Conservation (phyloP, 2,888 invertebrate species). For the Cerceris rybyensis region DNA sequence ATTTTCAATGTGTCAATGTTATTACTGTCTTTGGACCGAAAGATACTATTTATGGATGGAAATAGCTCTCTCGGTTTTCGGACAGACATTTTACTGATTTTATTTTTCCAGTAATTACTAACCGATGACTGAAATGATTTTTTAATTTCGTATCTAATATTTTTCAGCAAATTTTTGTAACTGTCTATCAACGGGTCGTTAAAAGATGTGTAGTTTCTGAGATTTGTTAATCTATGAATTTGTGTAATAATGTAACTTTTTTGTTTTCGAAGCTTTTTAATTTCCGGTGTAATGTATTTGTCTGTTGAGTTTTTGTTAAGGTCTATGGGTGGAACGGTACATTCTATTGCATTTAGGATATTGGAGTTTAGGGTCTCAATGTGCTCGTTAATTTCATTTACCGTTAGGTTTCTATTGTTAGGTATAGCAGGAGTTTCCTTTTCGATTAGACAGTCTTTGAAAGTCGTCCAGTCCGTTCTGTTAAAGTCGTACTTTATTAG, state of each 20-base stretch:
- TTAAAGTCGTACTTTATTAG: neutral
- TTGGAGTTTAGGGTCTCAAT: neutral
- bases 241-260: neutral
- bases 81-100: neutral
- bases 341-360: neutral
- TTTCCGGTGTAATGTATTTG: no score
- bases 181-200: neutral
- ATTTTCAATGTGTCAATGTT: constrained; percentile 3
- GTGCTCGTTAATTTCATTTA: neutral
- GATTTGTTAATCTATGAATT: neutral
- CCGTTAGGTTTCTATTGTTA: neutral
- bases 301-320: neutral
- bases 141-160: neutral
- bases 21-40: neutral
- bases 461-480: neutral
- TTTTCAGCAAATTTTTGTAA: neutral
- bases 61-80: neutral
- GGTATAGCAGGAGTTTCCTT: neutral
- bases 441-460: neutral
- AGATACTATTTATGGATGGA: constrained; percentile 14
- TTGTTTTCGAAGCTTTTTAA: no score
- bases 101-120: neutral
- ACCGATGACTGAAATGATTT: neutral
- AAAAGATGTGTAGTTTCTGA: neutral
- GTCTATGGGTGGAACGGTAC: neutral